Evolutionary conservation across 2,888 invertebrate genomes (phyloP).

Genomic region (Eupithecia exiguata): DNA sequence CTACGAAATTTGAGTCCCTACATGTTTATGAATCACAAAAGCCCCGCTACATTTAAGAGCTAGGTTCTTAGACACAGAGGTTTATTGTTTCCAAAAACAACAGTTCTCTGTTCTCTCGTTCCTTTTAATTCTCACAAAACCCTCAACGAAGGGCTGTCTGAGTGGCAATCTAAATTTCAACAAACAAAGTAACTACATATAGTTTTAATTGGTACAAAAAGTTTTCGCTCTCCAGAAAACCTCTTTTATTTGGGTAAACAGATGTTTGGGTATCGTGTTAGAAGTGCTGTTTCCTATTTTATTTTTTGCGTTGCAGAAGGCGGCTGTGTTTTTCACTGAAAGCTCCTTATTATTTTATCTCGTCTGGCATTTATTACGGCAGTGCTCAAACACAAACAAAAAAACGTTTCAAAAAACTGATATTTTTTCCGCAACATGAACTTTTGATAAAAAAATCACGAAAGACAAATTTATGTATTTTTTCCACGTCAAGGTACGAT

Average conservation of each 20-base stretch:
- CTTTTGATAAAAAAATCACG: not conserved
- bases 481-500: too few species aligned
- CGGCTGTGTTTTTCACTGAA: not conserved
- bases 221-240: constrained; percentile 43
- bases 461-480: too few species aligned
- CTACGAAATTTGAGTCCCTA: constrained; percentile 44
- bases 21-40: constrained; percentile 56
- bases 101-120: constrained; percentile 66
- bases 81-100: constrained; percentile 71
- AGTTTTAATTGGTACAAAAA: constrained; percentile 74
- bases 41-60: constrained; percentile 62
- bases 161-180: constrained; percentile 72
- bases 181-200: constrained; percentile 63
- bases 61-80: constrained; percentile 67
- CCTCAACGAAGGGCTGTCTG: constrained; percentile 65
- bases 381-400: not conserved
- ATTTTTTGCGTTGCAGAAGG: constrained; percentile 24
- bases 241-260: constrained; percentile 45
- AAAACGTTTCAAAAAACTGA: not conserved
- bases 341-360: not conserved
- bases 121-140: constrained; percentile 72
- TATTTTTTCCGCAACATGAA: not conserved
- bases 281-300: constrained; percentile 35
- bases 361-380: not conserved
- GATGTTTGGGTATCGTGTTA: constrained; percentile 44